These are phyloP conservation scores for Incurvaria masculella DNA, from an alignment of 2,888 invertebrate species.

Conservation along the genomic window DNA sequence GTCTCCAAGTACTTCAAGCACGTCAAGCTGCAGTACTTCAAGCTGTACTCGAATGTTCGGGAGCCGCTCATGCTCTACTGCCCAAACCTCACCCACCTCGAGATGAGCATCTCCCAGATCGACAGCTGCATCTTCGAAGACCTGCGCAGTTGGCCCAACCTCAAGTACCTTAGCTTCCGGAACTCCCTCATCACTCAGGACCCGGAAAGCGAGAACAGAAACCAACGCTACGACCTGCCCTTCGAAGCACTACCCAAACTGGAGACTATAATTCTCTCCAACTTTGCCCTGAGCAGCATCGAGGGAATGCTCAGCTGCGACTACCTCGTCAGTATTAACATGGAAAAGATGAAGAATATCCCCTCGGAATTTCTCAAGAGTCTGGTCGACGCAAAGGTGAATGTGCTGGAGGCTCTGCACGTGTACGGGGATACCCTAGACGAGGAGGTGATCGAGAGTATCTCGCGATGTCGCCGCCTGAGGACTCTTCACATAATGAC, in stretches of 20 bases:
- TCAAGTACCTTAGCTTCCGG: constrained; percentile 50
- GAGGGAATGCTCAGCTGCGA: constrained; percentile 48
- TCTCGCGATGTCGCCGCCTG: constrained; percentile 41
- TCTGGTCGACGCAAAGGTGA: constrained; percentile 39
- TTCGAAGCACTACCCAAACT: constrained; percentile 45
- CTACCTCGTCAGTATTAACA: constrained; percentile 48
- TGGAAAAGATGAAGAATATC: constrained; percentile 55
- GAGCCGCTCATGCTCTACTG: constrained; percentile 48
- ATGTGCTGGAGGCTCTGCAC: constrained; percentile 38
- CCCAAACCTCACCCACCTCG: constrained; percentile 51
- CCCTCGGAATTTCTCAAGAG: constrained; percentile 49
- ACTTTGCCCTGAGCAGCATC: constrained; percentile 50
- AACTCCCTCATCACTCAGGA: constrained; percentile 50
- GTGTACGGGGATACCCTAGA: constrained; percentile 52
- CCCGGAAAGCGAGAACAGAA: constrained; percentile 43
- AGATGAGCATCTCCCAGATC: constrained; percentile 55
- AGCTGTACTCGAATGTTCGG: constrained; percentile 51
- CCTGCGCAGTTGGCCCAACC: constrained; percentile 46
- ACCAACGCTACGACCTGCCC: constrained; percentile 49
- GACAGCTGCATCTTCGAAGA: constrained; percentile 54
- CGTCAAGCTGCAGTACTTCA: constrained; percentile 54
- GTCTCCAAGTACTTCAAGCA: constrained; percentile 51
- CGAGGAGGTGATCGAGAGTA: constrained; percentile 44
- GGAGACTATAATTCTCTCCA: constrained; percentile 45
- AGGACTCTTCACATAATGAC: constrained; percentile 51